Evolutionary conservation across 1,140 invertebrate species (phyloP).

Genomic region (Mercenaria mercenaria): DNA sequence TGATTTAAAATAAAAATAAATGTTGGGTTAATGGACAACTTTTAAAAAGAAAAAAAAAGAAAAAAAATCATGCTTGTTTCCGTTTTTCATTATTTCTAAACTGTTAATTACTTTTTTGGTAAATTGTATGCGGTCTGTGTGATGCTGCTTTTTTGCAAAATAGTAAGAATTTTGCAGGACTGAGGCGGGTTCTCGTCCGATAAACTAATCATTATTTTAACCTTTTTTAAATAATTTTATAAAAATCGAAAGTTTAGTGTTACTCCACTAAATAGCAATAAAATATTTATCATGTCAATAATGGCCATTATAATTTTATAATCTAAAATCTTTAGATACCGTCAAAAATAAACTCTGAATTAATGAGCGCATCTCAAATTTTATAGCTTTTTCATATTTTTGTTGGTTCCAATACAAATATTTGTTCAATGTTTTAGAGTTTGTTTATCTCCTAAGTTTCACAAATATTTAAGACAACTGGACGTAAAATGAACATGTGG

Average conservation of each 20-base stretch:
- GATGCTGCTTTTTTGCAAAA: too few species aligned
- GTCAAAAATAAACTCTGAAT: slow-evolving; percentile 24
- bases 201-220: too few species aligned
- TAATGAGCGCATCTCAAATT: slow-evolving; percentile 26
- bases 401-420: background rate
- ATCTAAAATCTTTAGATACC: background rate
- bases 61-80: too few species aligned
- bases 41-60: too few species aligned
- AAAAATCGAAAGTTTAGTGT: background rate
- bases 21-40: too few species aligned
- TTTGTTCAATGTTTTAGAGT: slow-evolving; percentile 9
- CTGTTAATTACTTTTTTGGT: too few species aligned
- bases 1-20: too few species aligned
- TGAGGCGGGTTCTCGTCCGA: too few species aligned
- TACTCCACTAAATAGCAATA: background rate
- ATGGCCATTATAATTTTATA: background rate
- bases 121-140: too few species aligned
- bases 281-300: background rate
- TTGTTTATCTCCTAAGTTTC: background rate
- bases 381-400: background rate
- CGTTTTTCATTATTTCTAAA: too few species aligned
- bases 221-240: too few species aligned
- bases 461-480: background rate
- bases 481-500: background rate
- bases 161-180: too few species aligned